Base-by-base conservation (phyloP, 1,140 invertebrate genomes). In the Heliconius nattereri region DNA sequence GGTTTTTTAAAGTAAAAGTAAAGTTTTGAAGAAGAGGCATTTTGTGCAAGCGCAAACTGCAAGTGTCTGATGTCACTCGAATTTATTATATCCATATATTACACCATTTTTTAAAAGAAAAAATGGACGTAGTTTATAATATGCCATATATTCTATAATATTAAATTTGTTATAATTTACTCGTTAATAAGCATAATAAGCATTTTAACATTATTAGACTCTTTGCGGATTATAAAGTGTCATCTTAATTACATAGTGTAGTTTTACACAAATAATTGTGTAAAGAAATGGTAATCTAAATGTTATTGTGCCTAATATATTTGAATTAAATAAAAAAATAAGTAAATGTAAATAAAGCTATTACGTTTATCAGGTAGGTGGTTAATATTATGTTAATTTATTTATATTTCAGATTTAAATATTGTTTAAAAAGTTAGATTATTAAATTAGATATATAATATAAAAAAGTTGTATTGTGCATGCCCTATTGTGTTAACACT, bases 221-320 rank as follows among this genome's bases (percentile, higher is more conserved):
- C 19, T 29, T 26, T 66, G 3, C 20, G 11, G 26, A 66, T 29
- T 9, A 29, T 66, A 66, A 29, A 26, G 9, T 66, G 60, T 29
- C 29, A 5, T 13, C 9, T 66, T 26, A 16, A 29, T 29, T 13
- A 11, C 11, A 35, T 32, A 7, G 5, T 6, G 11, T 29, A 66
- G 5, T 66, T 29, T 66, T 3, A 66, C n/a, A 9, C 9, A 13
- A 66, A 66, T 26, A 26, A 29, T 66, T 66, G 29, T 66, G 23
- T 66, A 66, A 26, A 26, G 57, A 26, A n/a, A n/a, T n/a, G n/a
- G n/a, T n/a, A 26, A 60, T 26, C 8, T 26, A 26, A 60, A 60
- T 60, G 54, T 60, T 60, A 60, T 60, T 23, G 54, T 60, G 23
- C n/a, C 54, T 60, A 60, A 60, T 60, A 60, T 60, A 60, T 60